Evolutionary conservation across 2,888 invertebrate species (phyloP).

Genomic region (Ophioninae sp.): DNA sequence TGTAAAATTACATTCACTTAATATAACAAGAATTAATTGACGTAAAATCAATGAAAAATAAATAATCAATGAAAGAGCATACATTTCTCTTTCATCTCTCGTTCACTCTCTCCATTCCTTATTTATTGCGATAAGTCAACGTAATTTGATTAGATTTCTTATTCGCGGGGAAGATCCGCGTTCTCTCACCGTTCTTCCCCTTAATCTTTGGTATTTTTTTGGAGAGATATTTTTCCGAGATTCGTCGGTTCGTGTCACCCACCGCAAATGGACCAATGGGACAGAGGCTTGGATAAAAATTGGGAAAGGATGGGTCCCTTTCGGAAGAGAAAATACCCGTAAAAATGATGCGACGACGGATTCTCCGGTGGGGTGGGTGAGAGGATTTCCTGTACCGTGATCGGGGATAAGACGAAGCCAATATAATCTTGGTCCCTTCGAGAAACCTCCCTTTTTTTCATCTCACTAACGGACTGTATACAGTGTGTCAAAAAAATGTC

Average conservation of each 20-base stretch:
- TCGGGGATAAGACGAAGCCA: slow-evolving; percentile 54
- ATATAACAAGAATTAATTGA: too few relatives aligned
- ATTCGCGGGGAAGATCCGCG: slow-evolving; percentile 20
- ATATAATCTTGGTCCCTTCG: slow-evolving; percentile 43
- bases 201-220: not conserved
- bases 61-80: too few relatives aligned
- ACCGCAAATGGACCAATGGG: too few relatives aligned
- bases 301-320: slow-evolving; percentile 23
- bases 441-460: slow-evolving; percentile 24
- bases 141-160: slow-evolving; percentile 62
- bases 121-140: not conserved
- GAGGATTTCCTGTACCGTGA: slow-evolving; percentile 24
- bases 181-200: too few relatives aligned
- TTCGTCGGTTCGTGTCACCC: too few relatives aligned
- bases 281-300: slow-evolving; percentile 8
- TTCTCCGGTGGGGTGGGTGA: slow-evolving; percentile 26
- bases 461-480: slow-evolving; percentile 2
- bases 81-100: not conserved
- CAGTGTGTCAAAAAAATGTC: too few relatives aligned
- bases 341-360: slow-evolving; percentile 13
- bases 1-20: too few relatives aligned
- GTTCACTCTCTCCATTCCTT: too few relatives aligned
- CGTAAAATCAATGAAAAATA: too few relatives aligned
- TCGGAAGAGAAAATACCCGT: slow-evolving; percentile 24
- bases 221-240: not conserved